Percentiles rank a stretch among this genome's conserved stretches.
Conservation (phyloP, 2,797 vertebrate genomes). For the Discoglossus pictus region DNA sequence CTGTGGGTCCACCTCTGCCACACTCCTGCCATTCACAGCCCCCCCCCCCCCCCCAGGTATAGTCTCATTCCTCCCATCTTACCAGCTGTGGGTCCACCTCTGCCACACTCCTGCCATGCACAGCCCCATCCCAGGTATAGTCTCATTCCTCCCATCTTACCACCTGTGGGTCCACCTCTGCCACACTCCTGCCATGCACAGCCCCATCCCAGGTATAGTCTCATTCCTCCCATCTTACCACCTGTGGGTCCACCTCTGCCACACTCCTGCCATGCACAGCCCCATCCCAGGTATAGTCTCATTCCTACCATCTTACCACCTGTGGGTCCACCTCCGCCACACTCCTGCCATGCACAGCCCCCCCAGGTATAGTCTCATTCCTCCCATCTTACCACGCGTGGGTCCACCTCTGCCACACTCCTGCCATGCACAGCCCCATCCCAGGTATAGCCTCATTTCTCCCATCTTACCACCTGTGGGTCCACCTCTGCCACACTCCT, state of each 20-base stretch:
- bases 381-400: slow-evolving; percentile 84
- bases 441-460: too few species aligned
- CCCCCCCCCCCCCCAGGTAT: too few species aligned
- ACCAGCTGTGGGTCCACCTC: slow-evolving; percentile 95
- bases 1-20: too few species aligned
- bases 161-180: slow-evolving; percentile 93
- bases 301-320: slow-evolving; percentile 75
- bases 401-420: slow-evolving; percentile 90
- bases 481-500: slow-evolving; percentile 91
- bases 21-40: too few species aligned
- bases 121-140: too few species aligned
- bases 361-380: neutral
- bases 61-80: too few species aligned
- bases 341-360: slow-evolving; percentile 89
- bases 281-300: too few species aligned
- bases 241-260: slow-evolving; percentile 90
- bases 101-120: slow-evolving; percentile 87
- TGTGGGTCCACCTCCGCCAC: slow-evolving; percentile 93
- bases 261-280: slow-evolving; percentile 91
- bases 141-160: slow-evolving; percentile 65
- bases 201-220: too few species aligned
- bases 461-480: slow-evolving; percentile 85
- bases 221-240: slow-evolving; percentile 73
- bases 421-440: slow-evolving; percentile 91
- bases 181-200: slow-evolving; percentile 89